Base-by-base conservation (phyloP, 2,888 invertebrate genomes). In the Nephrotoma flavescens region DNA sequence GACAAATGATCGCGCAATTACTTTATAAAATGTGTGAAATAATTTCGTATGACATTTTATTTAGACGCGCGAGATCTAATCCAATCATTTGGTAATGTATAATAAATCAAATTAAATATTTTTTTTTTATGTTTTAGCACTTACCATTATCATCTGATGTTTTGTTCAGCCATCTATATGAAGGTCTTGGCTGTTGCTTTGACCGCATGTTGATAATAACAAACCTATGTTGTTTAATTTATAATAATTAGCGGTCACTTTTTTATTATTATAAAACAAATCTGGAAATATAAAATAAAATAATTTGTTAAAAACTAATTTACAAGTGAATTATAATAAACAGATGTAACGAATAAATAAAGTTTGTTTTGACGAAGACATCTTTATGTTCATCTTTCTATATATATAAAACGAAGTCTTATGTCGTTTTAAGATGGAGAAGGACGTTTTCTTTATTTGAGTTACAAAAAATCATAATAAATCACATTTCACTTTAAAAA, bases 171-270 rank as follows among this genome's bases (percentile, higher is more conserved):
- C 94, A 94, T 91, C 94, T 94, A 91, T 94, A 94, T 90, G 94
- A 94, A 88, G 94, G 94, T 91, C 94, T 93, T 90, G 94, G 94
- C 92, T 94, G 94, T 92, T 94, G 94, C 92, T 94, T 94, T 92
- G 94, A 94, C 92, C 94, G 94, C 94, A 94, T 94, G 91, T 89
- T 93, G 93, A 89, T 90, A 44, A 85, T 44, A 42, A 85, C 44
- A 85, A 42, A 85, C 42, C 85, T 45, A 44, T 44, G 85, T 85
- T 85, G 44, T 85, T 42, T 84, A 42, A 85, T 85, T 85, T 85
- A 84, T 42, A 84, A 84, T 41, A 84, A 84, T 84, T 42, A 44
- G 42, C 85, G 44, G 85, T 19, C 85, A 89, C 89, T 87, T 86
- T 84, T 84, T 47, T 45, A 83, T 83, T 84, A 86, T 83, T 84